A percentile compares a stretch with the other conserved stretches of the same genome.
Conservation (phyloP, 2,113 vertebrate species). For the Epinephelus moara region DNA sequence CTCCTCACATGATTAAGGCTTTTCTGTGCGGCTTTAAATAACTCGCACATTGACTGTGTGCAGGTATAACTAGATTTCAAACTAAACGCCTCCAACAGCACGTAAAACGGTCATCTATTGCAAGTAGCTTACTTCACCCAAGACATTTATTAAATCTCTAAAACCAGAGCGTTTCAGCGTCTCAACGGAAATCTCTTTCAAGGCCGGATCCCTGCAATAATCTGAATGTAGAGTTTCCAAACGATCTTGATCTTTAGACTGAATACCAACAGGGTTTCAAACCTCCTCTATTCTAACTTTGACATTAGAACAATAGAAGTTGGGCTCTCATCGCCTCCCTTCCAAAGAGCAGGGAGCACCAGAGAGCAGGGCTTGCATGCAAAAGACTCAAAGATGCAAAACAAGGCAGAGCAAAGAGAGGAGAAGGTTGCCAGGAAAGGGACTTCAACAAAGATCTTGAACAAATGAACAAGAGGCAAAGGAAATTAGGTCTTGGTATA, state of each 20-base stretch:
- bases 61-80: neutral
- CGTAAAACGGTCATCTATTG: neutral
- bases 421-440: slow-evolving; percentile 48
- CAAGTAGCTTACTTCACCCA: neutral
- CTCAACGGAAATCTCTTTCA: slow-evolving; percentile 23
- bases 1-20: neutral
- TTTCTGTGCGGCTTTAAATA: neutral
- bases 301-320: slow-evolving; percentile 77
- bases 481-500: slow-evolving; percentile 9
- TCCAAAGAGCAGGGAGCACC: slow-evolving; percentile 69
- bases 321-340: slow-evolving; percentile 63
- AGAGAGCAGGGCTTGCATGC: slow-evolving; percentile 75
- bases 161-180: neutral
- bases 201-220: slow-evolving; percentile 19
- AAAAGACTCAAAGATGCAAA: slow-evolving; percentile 78
- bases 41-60: neutral
- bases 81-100: neutral
- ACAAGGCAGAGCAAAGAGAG: slow-evolving; percentile 62
- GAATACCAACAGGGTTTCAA: slow-evolving; percentile 68
- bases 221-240: slow-evolving; percentile 44
- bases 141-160: slow-evolving; percentile 2
- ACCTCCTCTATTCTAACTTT: slow-evolving; percentile 74
- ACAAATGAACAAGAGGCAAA: slow-evolving; percentile 25
- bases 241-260: slow-evolving; percentile 61
- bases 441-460: slow-evolving; percentile 18